Evolutionary conservation across 2,888 invertebrate species (phyloP).

Genomic region (Thumatha senex): DNA sequence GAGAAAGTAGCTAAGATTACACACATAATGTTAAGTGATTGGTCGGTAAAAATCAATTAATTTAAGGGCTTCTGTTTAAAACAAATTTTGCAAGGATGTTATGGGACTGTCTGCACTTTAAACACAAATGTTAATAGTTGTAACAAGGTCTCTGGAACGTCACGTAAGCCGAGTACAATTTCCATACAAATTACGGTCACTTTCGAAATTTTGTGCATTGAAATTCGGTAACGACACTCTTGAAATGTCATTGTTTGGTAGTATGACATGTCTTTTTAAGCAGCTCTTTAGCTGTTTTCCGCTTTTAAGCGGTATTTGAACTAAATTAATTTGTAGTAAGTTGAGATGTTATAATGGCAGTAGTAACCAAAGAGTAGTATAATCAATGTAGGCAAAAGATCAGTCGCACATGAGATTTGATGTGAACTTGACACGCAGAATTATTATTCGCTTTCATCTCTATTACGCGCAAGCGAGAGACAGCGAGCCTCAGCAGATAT

Average conservation of each 20-base stretch:
- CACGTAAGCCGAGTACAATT: conserved; percentile 63
- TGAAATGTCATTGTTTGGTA: conserved; percentile 59
- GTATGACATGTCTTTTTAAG: conserved; percentile 27
- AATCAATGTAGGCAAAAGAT: too few species aligned
- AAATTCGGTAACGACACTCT: conserved; percentile 62
- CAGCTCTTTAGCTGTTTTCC: conserved; percentile 3
- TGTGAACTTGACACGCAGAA: too few species aligned
- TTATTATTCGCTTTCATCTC: too few species aligned
- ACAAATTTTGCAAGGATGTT: not conserved
- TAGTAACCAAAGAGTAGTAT: too few species aligned
- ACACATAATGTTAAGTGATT: not conserved
- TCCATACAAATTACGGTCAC: conserved; percentile 77
- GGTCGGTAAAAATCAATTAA: not conserved
- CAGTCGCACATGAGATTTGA: too few species aligned
- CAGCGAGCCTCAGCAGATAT: too few species aligned
- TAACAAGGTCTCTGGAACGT: conserved; percentile 67
- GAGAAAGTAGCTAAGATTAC: conserved; percentile 4
- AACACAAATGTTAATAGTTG: conserved; percentile 58
- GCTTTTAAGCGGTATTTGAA: not conserved
- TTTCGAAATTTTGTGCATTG: conserved; percentile 71
- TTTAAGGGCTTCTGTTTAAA: not conserved
- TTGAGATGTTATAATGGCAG: too few species aligned
- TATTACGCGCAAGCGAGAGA: too few species aligned
- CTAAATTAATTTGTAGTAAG: too few species aligned
- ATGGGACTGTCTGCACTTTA: conserved; percentile 26